phyloP scores from a whole-genome alignment of 2,797 vertebrate species.

The Morelia viridis region DNA sequence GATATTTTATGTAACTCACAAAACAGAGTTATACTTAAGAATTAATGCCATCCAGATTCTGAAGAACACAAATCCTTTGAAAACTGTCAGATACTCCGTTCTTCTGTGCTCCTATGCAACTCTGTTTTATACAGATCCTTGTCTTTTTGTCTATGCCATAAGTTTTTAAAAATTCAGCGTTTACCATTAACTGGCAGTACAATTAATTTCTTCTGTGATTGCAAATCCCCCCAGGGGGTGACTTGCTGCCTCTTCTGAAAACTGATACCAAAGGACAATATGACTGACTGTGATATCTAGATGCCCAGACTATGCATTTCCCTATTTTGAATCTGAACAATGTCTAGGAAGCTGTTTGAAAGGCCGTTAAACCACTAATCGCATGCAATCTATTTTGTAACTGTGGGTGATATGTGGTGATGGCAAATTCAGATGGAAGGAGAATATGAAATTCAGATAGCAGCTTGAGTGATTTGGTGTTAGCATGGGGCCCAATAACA shows the following conservation, averaged over 20 bases:
- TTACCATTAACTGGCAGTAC: not conserved
- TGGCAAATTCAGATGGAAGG: constrained; percentile 71
- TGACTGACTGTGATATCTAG: not conserved
- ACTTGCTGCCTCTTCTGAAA: constrained; percentile 37
- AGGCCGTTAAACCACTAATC: constrained; percentile 65
- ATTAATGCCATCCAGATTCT: not conserved
- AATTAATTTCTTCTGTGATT: not conserved
- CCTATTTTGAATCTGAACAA: constrained; percentile 57
- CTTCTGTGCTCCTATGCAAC: not conserved
- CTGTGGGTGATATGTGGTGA: constrained; percentile 62
- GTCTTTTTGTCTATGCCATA: not conserved
- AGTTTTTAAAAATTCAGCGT: not conserved
- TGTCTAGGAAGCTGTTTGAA: constrained; percentile 64
- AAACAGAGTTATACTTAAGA: not conserved
- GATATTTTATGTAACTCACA: not conserved
- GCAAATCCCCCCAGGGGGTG: constrained; percentile 10
- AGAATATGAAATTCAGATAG: constrained; percentile 74
- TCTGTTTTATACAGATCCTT: not conserved
- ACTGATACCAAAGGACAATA: constrained; percentile 49
- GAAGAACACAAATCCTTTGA: not conserved
- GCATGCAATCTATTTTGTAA: constrained; percentile 56
- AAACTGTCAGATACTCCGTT: not conserved
- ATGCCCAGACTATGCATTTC: constrained; percentile 29
- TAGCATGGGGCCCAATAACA: constrained; percentile 76
- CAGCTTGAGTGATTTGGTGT: constrained; percentile 77